Evolutionary conservation across 2,888 invertebrate genomes (phyloP), one percentile per base, ranked within the genome.

Genomic region (Periphyllus acericola): DNA sequence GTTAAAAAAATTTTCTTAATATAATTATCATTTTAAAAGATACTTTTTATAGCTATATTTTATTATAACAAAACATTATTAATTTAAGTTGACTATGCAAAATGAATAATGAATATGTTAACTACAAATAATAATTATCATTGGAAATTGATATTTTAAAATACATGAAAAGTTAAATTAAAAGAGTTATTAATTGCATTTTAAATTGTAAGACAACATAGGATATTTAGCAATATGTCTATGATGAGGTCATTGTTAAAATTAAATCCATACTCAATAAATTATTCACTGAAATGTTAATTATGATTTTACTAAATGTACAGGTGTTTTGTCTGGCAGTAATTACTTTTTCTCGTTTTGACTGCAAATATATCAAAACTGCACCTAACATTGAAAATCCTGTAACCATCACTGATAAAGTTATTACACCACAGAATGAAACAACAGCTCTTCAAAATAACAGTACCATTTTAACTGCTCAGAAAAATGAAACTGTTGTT

Each of bases 261-360:
- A n/a, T n/a, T 68, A 68, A 68, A 60, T 60, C 25, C 29, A 6
- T n/a, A n/a, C 60, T 68, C 9, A 9, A 68, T 9, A 68, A 32
- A 71, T 29, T 4, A 71, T 71, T 0, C 17, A 71, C 25, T 68
- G 29, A 9, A 40, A 80, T 80, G 19, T 14, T 74, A 55, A 72
- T 55, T 34, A 32, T 52, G n/a, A 3, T 72, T 55, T 74, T 36
- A 25, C 2, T 14, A 32, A 25, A 46, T 82, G 0, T 9, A 66
- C 19, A 85, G 84, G 34, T 85, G 46, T 11, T 85, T n/a, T 78
- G 55, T 74, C 5, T 85, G 34, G 84, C 46, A 6, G 17, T 84
- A 46, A 34, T 66, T 46, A 34, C n/a, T n/a, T 68, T 68, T 78
- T 9, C 76, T 32, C 9, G 8, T 32, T 17, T 78, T 17, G 34